Conservation (phyloP, 2,888 invertebrate genomes). For the Holacanthella duospinosa region DNA sequence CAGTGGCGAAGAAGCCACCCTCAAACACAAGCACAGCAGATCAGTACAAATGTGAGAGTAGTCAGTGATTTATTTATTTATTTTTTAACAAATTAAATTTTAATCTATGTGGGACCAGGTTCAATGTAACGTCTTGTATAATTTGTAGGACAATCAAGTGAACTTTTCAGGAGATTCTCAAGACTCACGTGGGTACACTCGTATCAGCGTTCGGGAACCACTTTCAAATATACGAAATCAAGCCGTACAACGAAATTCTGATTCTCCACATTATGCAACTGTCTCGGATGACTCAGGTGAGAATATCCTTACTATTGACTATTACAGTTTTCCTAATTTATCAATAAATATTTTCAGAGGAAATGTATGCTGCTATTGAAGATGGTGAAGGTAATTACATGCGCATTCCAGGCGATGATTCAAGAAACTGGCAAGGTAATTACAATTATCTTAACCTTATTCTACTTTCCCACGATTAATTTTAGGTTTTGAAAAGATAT, state of each 20-base stretch:
- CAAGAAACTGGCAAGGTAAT: constrained; percentile 29
- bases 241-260: constrained; percentile 41
- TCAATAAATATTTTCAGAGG: constrained; percentile 49
- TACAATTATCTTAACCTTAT: not conserved
- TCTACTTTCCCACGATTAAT: not conserved
- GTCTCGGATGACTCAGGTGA: constrained; percentile 81
- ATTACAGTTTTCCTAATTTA: constrained; percentile 7
- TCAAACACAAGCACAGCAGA: constrained; percentile 7
- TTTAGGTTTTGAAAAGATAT: not conserved
- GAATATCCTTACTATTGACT: not conserved
- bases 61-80: not conserved
- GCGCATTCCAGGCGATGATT: constrained; percentile 31
- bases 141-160: constrained; percentile 28
- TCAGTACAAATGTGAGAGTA: constrained; percentile 4
- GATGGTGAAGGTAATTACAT: constrained; percentile 53
- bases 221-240: constrained; percentile 55
- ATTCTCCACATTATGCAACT: constrained; percentile 47
- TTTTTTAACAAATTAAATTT: not conserved
- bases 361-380: constrained; percentile 83
- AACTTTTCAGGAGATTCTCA: constrained; percentile 86
- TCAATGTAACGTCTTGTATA: too few species aligned
- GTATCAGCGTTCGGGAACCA: constrained; percentile 81
- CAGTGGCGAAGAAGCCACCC: constrained; percentile 31
- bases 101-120: too few species aligned
- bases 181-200: constrained; percentile 80